phyloP scores from a whole-genome alignment of 2,797 vertebrate species.

The Mallotus villosus region DNA sequence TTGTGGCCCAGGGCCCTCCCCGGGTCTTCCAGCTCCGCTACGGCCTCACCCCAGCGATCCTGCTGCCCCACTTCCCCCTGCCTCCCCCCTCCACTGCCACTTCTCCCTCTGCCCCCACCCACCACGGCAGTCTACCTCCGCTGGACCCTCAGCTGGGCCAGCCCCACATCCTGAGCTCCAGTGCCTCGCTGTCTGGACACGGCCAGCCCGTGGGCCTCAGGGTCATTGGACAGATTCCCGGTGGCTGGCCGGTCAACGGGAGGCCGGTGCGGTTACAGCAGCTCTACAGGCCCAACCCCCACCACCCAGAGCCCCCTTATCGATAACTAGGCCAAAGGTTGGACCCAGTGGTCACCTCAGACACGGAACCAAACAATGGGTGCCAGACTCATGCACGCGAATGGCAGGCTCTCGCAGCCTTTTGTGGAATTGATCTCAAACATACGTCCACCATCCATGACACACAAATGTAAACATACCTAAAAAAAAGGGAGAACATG shows the following conservation, averaged over 20 bases:
- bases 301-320: conserved; percentile 75
- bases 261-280: conserved; percentile 76
- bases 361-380: conserved; percentile 39
- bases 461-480: conserved; percentile 37
- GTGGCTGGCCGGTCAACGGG: conserved; percentile 73
- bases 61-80: conserved; percentile 72
- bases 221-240: conserved; percentile 79
- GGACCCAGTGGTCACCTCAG: conserved; percentile 35
- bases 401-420: conserved; percentile 22
- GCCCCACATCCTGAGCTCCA: conserved; percentile 61
- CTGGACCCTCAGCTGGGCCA: conserved; percentile 63
- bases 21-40: conserved; percentile 80
- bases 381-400: conserved; percentile 38
- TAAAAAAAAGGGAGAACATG: conserved; percentile 21
- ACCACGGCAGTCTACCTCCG: conserved; percentile 47
- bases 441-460: conserved; percentile 51
- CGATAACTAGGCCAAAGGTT: conserved; percentile 61
- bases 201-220: conserved; percentile 74
- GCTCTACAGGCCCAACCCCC: conserved; percentile 76
- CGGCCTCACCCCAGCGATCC: conserved; percentile 80
- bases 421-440: conserved; percentile 31
- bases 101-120: conserved; percentile 37
- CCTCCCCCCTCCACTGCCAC: conserved; percentile 54
- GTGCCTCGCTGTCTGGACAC: conserved; percentile 58
- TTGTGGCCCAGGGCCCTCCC: conserved; percentile 70